A percentile compares a stretch with the other conserved stretches of the same genome.
Evolutionary conservation across 92 coral and sea anemone genomes (phyloP).

Genomic region (Pocillopora grandis): DNA sequence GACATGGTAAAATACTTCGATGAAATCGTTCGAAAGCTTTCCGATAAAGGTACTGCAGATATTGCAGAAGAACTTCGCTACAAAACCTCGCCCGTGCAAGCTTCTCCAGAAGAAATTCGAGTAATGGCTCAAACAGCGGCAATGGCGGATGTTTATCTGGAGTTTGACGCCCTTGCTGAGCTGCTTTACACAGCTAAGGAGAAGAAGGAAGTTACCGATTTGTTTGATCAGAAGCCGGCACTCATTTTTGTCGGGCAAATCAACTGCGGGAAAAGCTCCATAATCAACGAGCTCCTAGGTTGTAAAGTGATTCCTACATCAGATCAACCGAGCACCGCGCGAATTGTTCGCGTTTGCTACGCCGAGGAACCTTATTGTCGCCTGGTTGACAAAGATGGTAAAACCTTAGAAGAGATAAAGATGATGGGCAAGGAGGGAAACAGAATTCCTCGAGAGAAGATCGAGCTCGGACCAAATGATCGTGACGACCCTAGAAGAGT

Average conservation of each 20-base stretch:
- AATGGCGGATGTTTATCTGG: conserved; percentile 4
- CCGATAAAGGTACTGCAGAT: conserved; percentile 15
- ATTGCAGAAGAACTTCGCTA: conserved; percentile 7
- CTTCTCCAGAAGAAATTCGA: conserved; percentile 10
- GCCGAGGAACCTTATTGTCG: conserved; percentile 53
- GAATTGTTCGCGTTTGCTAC: conserved; percentile 66
- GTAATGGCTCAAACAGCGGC: conserved; percentile 14
- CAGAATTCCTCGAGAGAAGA: conserved; percentile 59
- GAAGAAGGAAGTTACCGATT: conserved; percentile 43
- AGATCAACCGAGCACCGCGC: conserved; percentile 72
- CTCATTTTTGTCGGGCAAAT: conserved; percentile 76
- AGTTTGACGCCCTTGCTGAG: conserved; percentile 28
- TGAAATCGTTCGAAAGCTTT: conserved; percentile 28
- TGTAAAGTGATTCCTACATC: conserved; percentile 59
- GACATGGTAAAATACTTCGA: conserved; percentile 56
- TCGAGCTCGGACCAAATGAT: conserved; percentile 55
- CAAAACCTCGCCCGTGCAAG: conserved; percentile 3
- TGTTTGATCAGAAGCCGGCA: conserved; percentile 59
- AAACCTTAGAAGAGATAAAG: conserved; percentile 9
- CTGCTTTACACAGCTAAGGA: conserved; percentile 55
- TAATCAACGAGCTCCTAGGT: conserved; percentile 64
- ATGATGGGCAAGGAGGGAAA: conserved; percentile 25
- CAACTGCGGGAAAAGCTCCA: conserved; percentile 79
- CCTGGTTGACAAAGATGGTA: conserved; percentile 36
- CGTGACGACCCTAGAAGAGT: conserved; percentile 58